phyloP scores from a whole-genome alignment of 2,113 vertebrate species.

The Cebidichthys violaceus region DNA sequence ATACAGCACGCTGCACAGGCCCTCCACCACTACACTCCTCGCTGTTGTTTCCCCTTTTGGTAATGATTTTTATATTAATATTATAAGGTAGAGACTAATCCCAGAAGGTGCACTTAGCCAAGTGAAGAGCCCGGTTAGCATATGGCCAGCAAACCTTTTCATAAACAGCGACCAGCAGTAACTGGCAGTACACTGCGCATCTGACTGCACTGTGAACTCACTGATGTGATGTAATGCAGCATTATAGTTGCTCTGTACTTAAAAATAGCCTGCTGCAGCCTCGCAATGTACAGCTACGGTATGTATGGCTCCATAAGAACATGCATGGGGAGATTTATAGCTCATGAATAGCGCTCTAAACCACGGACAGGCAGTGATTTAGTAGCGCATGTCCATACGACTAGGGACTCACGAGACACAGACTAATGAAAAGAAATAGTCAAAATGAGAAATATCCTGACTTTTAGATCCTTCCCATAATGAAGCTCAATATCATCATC shows the following conservation, averaged over 20 bases:
- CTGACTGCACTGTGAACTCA: conserved; percentile 36
- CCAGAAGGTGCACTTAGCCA: not conserved
- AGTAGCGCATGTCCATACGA: not conserved
- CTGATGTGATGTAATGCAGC: conserved; percentile 32
- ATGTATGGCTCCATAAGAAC: conserved; percentile 12
- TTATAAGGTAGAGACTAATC: conserved; percentile 34
- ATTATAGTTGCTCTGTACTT: conserved; percentile 38
- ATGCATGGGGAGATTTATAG: conserved; percentile 6
- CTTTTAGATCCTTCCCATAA: conserved; percentile 6
- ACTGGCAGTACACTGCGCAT: conserved; percentile 17
- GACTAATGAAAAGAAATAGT: not conserved
- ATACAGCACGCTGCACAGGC: conserved; percentile 4
- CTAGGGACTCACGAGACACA: not conserved
- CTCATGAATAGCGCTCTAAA: not conserved
- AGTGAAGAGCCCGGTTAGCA: conserved; percentile 31
- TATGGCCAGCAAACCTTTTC: conserved; percentile 5
- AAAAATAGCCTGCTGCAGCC: conserved; percentile 48
- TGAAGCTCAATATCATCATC: not conserved
- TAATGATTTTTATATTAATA: conserved; percentile 52
- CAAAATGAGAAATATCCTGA: not conserved
- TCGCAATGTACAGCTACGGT: not conserved
- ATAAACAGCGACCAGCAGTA: conserved; percentile 47
- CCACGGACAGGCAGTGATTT: not conserved
- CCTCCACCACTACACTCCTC: conserved; percentile 17
- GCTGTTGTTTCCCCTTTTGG: conserved; percentile 11